Base-by-base conservation (phyloP, 2,113 vertebrate species). In the Ammospiza nelsoni region DNA sequence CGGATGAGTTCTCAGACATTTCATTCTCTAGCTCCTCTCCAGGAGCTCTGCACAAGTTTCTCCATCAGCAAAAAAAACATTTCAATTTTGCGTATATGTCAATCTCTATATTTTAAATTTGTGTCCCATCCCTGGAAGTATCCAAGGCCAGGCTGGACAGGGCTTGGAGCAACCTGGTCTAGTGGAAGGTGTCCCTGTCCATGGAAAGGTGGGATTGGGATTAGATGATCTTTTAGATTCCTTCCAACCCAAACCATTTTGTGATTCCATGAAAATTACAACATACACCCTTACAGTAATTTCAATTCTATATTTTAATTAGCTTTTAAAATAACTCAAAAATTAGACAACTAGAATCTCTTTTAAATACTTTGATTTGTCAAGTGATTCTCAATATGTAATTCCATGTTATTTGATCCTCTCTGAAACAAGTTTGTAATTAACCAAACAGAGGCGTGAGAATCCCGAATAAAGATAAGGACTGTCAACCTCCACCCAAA, bases 271-370 rank as follows among this genome's bases (percentile, higher is more conserved):
- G 20, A 68, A 61, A 80, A 58, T 71, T 29, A 17, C 15, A 49
- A 11, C 7, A 44, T 24, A 17, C 4, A 51, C n/a, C 20, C 3
- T 19, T 37, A 12, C 0, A 37, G 17, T 51, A 0, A 51, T 54
- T 84, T 83, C 23, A 23, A 17, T 37, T 84, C 44, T 55, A 2
- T 55, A 62, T 12, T 11, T 5, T 24, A 52, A 71, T 55, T 52
- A 67, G 52, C 4, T 65, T 49, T 41, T 22, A 14, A 54, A 75
- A 81, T n/a, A 48, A 73, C 28, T 11, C 1, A 1, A 28, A 87
- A 33, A 71, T 14, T 4, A 63, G 27, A 35, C 8, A 52, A 2
- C 3, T 35, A 73, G 18, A 15, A 69, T 23, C 6, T 68, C 31
- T 83, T 66, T 37, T 33, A 72, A 89, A 79, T 27, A 75, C 3